Evolutionary conservation across 35 echinoderm and acorn worm species (phyloP).

Genomic region (Strongylocentrotus purpuratus): DNA sequence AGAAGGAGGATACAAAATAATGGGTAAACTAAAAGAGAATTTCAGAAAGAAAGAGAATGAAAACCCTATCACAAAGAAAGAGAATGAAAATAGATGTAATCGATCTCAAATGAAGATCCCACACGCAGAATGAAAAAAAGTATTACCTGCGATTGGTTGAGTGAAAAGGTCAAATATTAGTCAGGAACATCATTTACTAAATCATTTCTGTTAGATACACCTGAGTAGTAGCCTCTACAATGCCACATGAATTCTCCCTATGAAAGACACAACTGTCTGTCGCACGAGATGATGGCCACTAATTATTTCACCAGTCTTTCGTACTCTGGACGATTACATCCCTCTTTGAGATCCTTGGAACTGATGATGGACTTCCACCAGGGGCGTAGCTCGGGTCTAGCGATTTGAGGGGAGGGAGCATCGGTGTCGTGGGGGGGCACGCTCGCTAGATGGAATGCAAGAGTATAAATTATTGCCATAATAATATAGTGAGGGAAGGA

Average conservation of each 20-base stretch:
- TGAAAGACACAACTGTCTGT: too few relatives aligned
- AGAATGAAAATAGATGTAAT: too few relatives aligned
- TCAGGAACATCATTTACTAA: not conserved
- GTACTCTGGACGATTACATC: constrained; percentile 1
- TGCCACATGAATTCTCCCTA: not conserved
- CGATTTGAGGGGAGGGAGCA: not conserved
- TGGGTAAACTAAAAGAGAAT: too few relatives aligned
- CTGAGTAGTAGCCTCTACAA: not conserved
- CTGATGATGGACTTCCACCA: not conserved
- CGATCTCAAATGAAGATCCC: too few relatives aligned
- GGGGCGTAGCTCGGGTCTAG: not conserved
- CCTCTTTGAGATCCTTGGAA: not conserved
- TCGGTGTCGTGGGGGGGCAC: not conserved
- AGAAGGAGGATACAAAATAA: too few relatives aligned
- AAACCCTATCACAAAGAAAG: too few relatives aligned
- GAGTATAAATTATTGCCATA: too few relatives aligned
- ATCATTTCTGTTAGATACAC: not conserved
- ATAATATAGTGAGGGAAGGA: not conserved
- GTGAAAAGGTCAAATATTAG: not conserved
- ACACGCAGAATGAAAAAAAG: not conserved
- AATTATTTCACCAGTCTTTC: constrained; percentile 12
- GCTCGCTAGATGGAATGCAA: too few relatives aligned
- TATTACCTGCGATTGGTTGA: not conserved
- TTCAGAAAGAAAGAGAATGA: too few relatives aligned
- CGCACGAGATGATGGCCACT: not conserved